Evolutionary conservation across 1,140 invertebrate species (phyloP).

Genomic region (Melipona quadrifasciata): DNA sequence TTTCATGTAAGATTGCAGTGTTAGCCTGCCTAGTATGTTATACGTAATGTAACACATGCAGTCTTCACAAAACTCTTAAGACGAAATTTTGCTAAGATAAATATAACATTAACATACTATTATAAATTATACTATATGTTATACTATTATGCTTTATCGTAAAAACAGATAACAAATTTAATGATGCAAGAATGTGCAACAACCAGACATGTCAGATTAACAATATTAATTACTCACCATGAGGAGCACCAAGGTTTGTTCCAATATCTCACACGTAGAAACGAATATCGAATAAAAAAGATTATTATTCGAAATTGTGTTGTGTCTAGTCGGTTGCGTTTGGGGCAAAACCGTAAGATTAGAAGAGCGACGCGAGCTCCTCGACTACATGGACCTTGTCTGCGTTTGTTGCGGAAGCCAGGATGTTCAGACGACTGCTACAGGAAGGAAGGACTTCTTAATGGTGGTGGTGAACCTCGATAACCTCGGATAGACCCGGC

Average conservation of each 20-base stretch:
- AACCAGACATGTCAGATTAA: background rate
- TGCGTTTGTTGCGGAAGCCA: constrained; percentile 44
- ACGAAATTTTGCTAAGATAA: background rate
- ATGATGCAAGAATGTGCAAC: background rate
- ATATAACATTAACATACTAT: background rate
- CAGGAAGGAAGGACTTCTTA: constrained; percentile 66
- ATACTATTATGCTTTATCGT: background rate
- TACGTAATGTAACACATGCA: background rate
- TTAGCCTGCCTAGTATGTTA: background rate
- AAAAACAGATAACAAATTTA: background rate
- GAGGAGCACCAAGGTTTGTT: too few species aligned
- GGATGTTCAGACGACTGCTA: constrained; percentile 23
- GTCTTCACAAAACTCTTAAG: background rate
- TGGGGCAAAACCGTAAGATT: background rate
- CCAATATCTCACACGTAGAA: too few species aligned
- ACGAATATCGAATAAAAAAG: background rate
- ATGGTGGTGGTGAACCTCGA: constrained; percentile 51
- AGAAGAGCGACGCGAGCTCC: constrained; percentile 12
- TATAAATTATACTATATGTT: too few species aligned
- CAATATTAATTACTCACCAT: background rate
- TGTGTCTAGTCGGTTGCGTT: too few species aligned
- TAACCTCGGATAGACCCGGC: constrained; percentile 53
- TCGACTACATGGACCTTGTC: constrained; percentile 18
- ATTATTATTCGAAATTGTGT: background rate
- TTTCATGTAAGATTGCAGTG: background rate